Base-by-base conservation (phyloP, 2,797 vertebrate species). In the Pantherophis alleghaniensis region DNA sequence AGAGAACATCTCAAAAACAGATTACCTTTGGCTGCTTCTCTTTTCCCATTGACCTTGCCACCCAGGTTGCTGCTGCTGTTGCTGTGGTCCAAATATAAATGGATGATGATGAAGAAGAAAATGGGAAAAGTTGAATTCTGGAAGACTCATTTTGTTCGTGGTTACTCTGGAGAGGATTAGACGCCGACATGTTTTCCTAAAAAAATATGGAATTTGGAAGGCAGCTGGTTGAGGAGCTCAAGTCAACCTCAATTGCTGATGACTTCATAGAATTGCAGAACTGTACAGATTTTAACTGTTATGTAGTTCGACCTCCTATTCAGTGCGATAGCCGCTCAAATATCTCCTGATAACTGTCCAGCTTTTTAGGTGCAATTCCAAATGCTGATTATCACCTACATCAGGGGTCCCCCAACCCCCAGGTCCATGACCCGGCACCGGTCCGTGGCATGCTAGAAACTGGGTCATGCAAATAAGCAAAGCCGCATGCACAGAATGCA, bases 11-110 rank as follows among this genome's bases (percentile, higher is more conserved):
- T 0, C 91, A 93, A 94, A 89, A 86, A 93, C 91, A 93, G 90
- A 95, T 93, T 66, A 94, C 86, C 0, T 1, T 93, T 89, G 93
- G 94, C 95, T 93, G 95, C 95, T 92, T 88, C 93, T 47, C 63
- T 92, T 94, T 93, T 93, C 92, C 93, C 94, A 86, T 92, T 94
- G 96, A 95, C 95, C 96, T 92, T 90, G 93, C 96, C 96, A 96
- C 96, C 96, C 96, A 97, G 63, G 95, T 0, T 63, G 96, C 94
- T 96, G 93, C 91, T 93, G 94, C 42, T 89, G 94, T 37, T 89
- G 96, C 42, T 89, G 96, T 83, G 88, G 93, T 94, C 93, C n/a
- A 93, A 91, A 92, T 59, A 90, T 92, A 22, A 53, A 90, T 86
- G 96, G 92, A 91, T 90, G 63, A 89, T n/a, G 69, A 92, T 94